These are phyloP conservation scores for Phaethon lepturus DNA, from an alignment of 2,113 vertebrate species.

Conservation along the genomic window DNA sequence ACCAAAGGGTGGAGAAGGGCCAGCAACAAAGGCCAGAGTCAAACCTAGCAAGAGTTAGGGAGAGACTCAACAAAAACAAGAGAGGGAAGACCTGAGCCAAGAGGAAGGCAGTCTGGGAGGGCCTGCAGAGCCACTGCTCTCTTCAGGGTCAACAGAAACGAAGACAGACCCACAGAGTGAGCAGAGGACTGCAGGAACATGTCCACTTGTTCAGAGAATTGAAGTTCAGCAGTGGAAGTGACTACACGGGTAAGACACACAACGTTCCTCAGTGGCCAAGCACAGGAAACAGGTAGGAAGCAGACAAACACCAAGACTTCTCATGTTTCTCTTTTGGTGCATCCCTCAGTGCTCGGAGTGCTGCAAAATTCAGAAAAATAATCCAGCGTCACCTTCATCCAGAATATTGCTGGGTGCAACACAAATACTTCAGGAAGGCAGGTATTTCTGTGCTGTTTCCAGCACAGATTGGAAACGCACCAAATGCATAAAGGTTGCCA, in stretches of 20 bases:
- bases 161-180: not conserved
- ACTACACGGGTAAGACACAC: not conserved
- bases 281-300: not conserved
- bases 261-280: not conserved
- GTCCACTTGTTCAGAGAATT: not conserved
- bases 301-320: not conserved
- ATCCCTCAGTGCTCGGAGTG: not conserved
- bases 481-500: not conserved
- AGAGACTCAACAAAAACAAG: not conserved
- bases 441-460: not conserved
- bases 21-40: not conserved
- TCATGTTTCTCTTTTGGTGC: not conserved
- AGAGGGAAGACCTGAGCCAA: not conserved
- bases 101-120: not conserved
- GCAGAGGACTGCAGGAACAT: not conserved
- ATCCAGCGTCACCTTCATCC: not conserved
- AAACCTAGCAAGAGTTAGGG: not conserved
- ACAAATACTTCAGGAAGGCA: not conserved
- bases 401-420: not conserved
- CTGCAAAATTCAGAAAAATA: rapidly evolving
- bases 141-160: not conserved
- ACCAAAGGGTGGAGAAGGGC: not conserved
- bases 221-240: not conserved
- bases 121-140: not conserved
- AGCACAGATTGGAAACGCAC: not conserved